A percentile compares a stretch with the other conserved stretches of the same genome.
phyloP scores from a whole-genome alignment of 2,888 invertebrate genomes.

The Cacoxenus indagator region DNA sequence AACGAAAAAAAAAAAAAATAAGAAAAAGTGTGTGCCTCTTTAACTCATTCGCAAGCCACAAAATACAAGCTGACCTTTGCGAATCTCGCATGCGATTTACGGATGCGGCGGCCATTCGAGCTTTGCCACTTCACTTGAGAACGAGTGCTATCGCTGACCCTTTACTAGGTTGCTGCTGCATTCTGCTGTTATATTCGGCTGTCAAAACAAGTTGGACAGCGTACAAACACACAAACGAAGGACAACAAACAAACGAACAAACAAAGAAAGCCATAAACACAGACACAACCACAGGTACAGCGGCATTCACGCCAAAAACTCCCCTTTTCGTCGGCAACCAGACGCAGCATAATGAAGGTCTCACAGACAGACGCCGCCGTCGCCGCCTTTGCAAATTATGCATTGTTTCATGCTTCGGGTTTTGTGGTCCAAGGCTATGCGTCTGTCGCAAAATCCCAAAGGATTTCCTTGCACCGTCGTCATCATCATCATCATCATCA shows the following conservation, averaged over 20 bases:
- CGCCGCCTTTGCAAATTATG: conserved; percentile 15
- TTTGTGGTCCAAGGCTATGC: conserved; percentile 34
- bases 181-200: not conserved
- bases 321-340: no score
- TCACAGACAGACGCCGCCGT: conserved; percentile 4
- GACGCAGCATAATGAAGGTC: conserved; percentile 21
- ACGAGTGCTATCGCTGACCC: not conserved
- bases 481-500: conserved; percentile 38
- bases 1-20: not conserved
- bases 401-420: conserved; percentile 36
- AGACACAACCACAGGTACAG: no score
- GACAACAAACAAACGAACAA: conserved; percentile 3
- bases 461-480: conserved; percentile 55
- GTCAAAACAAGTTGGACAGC: conserved; percentile 20
- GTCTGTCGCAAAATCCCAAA: conserved; percentile 44
- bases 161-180: conserved; percentile 3
- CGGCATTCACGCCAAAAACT: no score
- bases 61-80: not conserved
- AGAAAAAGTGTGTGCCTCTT: not conserved
- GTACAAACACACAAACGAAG: conserved; percentile 6
- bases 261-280: not conserved
- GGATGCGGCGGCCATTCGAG: not conserved
- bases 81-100: not conserved
- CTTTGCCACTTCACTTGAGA: not conserved
- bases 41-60: not conserved